Percentiles rank a stretch among this genome's conserved stretches.
Evolutionary conservation across 2,888 invertebrate genomes (phyloP).

Genomic region (Taphrorychus bicolor): DNA sequence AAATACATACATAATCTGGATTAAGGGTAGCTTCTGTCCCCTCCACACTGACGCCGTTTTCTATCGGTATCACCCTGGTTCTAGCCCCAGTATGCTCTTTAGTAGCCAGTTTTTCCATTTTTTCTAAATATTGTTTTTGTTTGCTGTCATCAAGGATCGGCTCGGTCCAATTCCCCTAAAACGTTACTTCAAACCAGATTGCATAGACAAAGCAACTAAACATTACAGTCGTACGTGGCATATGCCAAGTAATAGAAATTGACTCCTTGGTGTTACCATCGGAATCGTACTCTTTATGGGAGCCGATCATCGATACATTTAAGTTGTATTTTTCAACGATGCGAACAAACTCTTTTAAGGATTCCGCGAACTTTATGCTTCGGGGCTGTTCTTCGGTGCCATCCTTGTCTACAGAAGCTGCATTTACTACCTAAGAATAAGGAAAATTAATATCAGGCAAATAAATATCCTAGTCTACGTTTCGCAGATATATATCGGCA

Average conservation of each 20-base stretch:
- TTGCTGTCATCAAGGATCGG: conserved; percentile 18
- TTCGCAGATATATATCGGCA: too few relatives aligned
- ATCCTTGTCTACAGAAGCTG: not conserved
- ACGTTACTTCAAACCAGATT: too few relatives aligned
- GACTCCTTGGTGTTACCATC: conserved; percentile 16
- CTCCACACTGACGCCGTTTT: conserved; percentile 8
- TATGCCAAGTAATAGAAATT: conserved; percentile 9
- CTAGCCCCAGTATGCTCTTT: conserved; percentile 15
- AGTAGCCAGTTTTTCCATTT: not conserved
- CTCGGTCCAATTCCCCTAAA: conserved; percentile 1
- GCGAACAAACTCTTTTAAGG: conserved; percentile 26
- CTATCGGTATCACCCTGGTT: conserved; percentile 21
- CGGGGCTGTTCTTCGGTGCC: conserved; percentile 9
- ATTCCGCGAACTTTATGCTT: not conserved
- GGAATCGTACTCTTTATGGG: conserved; percentile 7
- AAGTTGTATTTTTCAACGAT: conserved; percentile 21
- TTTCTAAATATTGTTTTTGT: conserved; percentile 23
- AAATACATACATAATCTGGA: conserved; percentile 13
- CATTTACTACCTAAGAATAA: not conserved
- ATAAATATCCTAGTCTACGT: too few relatives aligned
- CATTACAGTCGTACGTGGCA: conserved; percentile 21
- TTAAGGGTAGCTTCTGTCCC: not conserved
- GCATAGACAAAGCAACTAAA: too few relatives aligned
- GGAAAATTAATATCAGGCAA: too few relatives aligned
- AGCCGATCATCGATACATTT: conserved; percentile 28